phyloP scores from a whole-genome alignment of 2,888 invertebrate species.

The Hybos culiciformis region DNA sequence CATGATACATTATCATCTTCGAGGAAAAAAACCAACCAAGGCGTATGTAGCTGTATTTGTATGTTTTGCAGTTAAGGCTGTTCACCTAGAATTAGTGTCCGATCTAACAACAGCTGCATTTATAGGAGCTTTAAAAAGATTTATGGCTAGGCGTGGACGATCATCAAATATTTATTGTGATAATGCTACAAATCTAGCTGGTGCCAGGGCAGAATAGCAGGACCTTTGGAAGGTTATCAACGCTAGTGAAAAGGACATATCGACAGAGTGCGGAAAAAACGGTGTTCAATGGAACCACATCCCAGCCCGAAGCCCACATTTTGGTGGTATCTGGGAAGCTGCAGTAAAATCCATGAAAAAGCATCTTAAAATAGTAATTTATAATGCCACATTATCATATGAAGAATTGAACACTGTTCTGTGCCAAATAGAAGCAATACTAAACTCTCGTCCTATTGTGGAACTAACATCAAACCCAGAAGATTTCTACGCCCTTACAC shows the following conservation, averaged over 20 bases:
- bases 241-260: no score
- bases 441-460: conserved; percentile 17
- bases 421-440: conserved; percentile 15
- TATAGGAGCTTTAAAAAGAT: conserved; percentile 2
- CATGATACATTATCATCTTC: conserved; percentile 6
- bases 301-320: conserved; percentile 13
- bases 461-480: conserved; percentile 14
- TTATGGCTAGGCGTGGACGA: conserved; percentile 6
- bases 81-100: conserved; percentile 12
- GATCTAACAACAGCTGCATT: conserved; percentile 1
- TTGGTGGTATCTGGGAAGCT: conserved; percentile 14
- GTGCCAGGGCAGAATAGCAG: conserved; percentile 7
- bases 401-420: conserved; percentile 14
- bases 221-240: conserved; percentile 7
- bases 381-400: conserved; percentile 9
- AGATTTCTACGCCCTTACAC: conserved; percentile 6
- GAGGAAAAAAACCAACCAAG: conserved; percentile 9
- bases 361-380: conserved; percentile 10
- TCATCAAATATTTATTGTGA: conserved; percentile 7
- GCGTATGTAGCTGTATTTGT: not conserved
- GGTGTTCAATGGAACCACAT: conserved; percentile 10
- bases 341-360: conserved; percentile 15
- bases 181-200: conserved; percentile 11
- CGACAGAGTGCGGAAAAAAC: not conserved
- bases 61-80: conserved; percentile 10